Evolutionary conservation across 2,797 vertebrate genomes (phyloP).

Genomic region (Helicolenus hilgendorfi): DNA sequence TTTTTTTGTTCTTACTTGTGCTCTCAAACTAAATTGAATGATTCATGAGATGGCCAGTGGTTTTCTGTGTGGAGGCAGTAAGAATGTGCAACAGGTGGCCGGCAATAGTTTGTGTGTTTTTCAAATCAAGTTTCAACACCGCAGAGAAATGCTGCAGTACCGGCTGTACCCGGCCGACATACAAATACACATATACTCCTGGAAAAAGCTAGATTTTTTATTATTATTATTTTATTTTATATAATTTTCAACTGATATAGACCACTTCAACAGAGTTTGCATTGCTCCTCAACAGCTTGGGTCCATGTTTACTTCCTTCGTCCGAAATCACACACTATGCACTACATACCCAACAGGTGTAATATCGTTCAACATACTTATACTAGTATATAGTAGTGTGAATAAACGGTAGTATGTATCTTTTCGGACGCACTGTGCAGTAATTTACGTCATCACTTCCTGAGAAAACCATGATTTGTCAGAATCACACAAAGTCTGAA

Average conservation of each 20-base stretch:
- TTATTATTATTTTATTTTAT: not conserved
- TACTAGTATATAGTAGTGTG: no score
- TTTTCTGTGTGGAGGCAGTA: conserved; percentile 8
- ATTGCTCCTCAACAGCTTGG: no score
- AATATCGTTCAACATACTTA: no score
- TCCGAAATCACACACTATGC: no score
- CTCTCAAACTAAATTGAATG: not conserved
- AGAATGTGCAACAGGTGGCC: conserved; percentile 30
- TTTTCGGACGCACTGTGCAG: no score
- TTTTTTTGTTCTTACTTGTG: not conserved
- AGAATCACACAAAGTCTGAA: no score
- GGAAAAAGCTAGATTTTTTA: not conserved
- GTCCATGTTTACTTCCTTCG: no score
- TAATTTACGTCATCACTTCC: no score
- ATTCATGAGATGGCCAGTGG: not conserved
- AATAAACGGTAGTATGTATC: no score
- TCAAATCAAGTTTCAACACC: conserved; percentile 24
- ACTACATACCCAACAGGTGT: no score
- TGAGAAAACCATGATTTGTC: no score
- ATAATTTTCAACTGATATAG: not conserved
- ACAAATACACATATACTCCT: not conserved
- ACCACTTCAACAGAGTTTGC: not conserved
- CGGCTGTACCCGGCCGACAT: not conserved
- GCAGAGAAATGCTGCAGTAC: not conserved
- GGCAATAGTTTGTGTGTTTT: not conserved